Conservation (phyloP, 2,888 invertebrate genomes). For the Dastarcus helophoroides region DNA sequence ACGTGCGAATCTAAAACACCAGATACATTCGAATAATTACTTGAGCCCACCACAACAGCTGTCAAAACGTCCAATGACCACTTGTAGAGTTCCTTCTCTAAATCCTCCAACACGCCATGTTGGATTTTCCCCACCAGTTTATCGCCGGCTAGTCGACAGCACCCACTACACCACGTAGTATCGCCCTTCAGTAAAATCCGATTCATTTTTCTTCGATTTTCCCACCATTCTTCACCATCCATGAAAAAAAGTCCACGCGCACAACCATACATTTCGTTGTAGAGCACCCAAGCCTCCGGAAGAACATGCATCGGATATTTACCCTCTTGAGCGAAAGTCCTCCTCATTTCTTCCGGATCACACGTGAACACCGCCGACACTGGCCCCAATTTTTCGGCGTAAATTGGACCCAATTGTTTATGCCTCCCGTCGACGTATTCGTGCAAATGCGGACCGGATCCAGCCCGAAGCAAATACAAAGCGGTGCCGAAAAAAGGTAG, state of each 20-base stretch:
- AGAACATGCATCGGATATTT: conserved; percentile 69
- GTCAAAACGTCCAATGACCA: conserved; percentile 56
- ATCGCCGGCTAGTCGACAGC: conserved; percentile 46
- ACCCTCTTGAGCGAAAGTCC: conserved; percentile 69
- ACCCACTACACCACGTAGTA: conserved; percentile 42
- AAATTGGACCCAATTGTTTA: conserved; percentile 64
- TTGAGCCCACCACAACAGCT: conserved; percentile 36
- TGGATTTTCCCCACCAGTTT: conserved; percentile 34
- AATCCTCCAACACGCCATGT: conserved; percentile 27
- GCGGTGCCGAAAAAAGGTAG: conserved; percentile 40
- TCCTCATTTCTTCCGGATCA: conserved; percentile 62
- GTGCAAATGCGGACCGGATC: conserved; percentile 54
- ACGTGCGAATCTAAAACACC: conserved; percentile 38
- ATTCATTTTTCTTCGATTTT: conserved; percentile 61
- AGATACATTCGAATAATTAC: conserved; percentile 21
- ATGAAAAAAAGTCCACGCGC: conserved; percentile 82
- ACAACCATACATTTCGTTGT: conserved; percentile 62
- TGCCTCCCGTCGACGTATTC: conserved; percentile 65
- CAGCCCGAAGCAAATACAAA: conserved; percentile 40
- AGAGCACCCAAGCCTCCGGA: conserved; percentile 75
- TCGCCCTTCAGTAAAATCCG: conserved; percentile 56
- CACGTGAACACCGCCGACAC: conserved; percentile 66
- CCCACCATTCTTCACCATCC: conserved; percentile 75
- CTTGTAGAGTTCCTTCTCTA: too few relatives aligned
- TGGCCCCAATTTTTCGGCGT: conserved; percentile 64